These are phyloP conservation scores for Zoanthus solanderi DNA, from an alignment of 92 coral and sea anemone genomes.

Conservation along the genomic window DNA sequence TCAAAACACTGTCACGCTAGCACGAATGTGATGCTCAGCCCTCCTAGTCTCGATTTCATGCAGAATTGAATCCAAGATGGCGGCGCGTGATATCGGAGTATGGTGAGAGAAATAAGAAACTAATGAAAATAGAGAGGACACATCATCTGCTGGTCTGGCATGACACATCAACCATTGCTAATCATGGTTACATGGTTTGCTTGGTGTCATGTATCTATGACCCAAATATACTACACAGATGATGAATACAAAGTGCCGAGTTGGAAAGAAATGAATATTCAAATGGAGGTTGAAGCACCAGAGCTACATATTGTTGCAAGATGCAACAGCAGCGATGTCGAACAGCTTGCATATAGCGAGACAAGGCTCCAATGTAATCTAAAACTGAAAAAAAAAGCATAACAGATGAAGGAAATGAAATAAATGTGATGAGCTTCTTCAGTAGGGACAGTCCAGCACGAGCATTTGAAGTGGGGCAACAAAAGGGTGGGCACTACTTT, in stretches of 20 bases:
- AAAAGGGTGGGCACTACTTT: not conserved
- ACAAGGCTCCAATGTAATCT: not conserved
- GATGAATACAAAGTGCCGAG: not conserved
- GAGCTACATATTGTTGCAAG: not conserved
- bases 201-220: not conserved
- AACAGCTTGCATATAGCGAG: not conserved
- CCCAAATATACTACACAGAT: not conserved
- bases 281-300: not conserved
- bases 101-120: not conserved
- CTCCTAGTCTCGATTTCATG: conserved; percentile 39
- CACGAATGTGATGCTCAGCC: conserved; percentile 36
- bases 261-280: not conserved
- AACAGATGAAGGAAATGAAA: not conserved
- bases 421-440: not conserved
- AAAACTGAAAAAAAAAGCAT: not conserved
- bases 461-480: not conserved
- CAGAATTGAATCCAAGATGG: conserved; percentile 38
- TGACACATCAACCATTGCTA: not conserved
- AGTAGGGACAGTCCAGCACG: conserved; percentile 5
- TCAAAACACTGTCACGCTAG: conserved; percentile 29
- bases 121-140: not conserved
- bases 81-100: conserved; percentile 33
- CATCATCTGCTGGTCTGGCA: not conserved
- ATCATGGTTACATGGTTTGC: not conserved
- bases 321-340: not conserved